Base-by-base conservation (phyloP, 2,797 vertebrate species). In the Trematomus bernacchii region DNA sequence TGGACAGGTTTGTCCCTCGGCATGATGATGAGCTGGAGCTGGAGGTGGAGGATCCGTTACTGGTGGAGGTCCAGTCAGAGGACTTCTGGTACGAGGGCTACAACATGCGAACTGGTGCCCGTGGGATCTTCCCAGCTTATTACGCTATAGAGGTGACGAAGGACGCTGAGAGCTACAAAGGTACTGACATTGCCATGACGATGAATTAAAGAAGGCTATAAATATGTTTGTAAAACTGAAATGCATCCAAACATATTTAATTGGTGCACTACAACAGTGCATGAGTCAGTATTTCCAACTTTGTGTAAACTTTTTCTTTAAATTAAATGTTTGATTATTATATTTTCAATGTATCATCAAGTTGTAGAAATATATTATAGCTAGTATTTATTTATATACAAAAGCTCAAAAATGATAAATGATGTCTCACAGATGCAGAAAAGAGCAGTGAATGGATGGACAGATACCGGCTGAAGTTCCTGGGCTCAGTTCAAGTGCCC, bases 51-150 rank as follows among this genome's bases (percentile, higher is more conserved):
- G 98, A 99, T 79, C 98, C 98, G 0, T 80, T 99, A 87, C 93
- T 98, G 86, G 97, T 99, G 91, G 97, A 97, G 91, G 94, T 98
- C 51, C 97, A 99, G 92, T 97, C 96, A 0, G 98, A 99, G 77
- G 98, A 99, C 90, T 98, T 95, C 87, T 99, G 98, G 98, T 99
- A 97, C 0, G 97, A 98, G 84, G 98, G 97, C 62, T 97, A 97
- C 94, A 99, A 99, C 91, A 99, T 99, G 98, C 93, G 98, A 73
- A 98, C 97, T 0, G 97, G 98, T 0, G 94, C 95, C 51, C 94
- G 91, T 0, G 98, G 98, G 9, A 94, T 98, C 88, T 99, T 99
- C 77, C 98, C 98, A 1, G 97, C 97, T 58, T 99, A 97, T 87
- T 99, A 99, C 0, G 98, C 97, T 57, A 95, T 96, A 0, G 97